Conservation (phyloP, 2,113 vertebrate genomes). For the Phoxinus phoxinus region DNA sequence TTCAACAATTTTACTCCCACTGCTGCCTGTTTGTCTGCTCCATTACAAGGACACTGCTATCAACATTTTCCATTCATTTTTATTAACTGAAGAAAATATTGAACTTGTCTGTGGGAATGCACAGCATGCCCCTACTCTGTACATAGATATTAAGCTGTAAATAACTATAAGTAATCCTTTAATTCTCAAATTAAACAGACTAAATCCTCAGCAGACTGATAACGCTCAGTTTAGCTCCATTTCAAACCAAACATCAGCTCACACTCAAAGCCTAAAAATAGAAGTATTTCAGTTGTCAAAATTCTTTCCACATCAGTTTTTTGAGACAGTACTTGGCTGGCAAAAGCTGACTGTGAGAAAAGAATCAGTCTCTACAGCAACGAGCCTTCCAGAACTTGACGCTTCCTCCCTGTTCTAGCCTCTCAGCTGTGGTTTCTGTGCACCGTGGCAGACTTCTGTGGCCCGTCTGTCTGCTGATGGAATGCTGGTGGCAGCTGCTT, state of each 20-base stretch:
- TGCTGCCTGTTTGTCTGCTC: background rate
- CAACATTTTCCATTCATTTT: background rate
- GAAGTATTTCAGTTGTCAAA: background rate
- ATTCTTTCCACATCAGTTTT: too few relatives aligned
- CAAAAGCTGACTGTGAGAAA: background rate
- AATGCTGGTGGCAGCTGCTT: slow-evolving; percentile 70
- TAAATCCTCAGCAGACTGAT: background rate
- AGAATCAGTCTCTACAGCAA: background rate
- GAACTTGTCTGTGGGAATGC: background rate
- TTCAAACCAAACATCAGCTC: background rate
- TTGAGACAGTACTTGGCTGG: background rate
- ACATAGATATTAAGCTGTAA: background rate
- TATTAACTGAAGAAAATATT: background rate
- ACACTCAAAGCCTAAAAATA: background rate
- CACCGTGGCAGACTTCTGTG: slow-evolving; percentile 43
- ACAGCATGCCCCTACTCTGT: background rate
- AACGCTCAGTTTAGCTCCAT: background rate
- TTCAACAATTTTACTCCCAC: too few relatives aligned
- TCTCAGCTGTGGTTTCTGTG: slow-evolving; percentile 45
- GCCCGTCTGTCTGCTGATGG: slow-evolving; percentile 58
- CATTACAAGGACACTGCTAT: background rate
- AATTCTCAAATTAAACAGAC: slow-evolving; percentile 26
- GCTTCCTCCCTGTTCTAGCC: slow-evolving; percentile 25
- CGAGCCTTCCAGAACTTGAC: slow-evolving; percentile 35
- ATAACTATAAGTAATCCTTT: background rate